Conservation (phyloP, 2,888 invertebrate species). For the Dryobotodes eremita region DNA sequence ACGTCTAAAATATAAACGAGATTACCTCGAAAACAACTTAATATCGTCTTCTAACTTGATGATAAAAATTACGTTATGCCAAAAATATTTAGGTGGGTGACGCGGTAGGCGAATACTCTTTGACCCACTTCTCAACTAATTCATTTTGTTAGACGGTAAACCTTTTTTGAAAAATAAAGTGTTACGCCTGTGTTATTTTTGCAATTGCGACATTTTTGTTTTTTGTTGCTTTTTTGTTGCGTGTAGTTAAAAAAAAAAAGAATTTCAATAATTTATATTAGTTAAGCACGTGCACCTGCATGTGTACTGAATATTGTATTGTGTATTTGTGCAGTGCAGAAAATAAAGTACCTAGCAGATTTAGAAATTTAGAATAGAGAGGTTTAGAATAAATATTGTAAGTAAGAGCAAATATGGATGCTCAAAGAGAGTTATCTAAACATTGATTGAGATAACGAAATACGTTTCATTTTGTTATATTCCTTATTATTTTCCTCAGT, state of each 20-base stretch:
- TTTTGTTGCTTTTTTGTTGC: background rate
- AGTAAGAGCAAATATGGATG: background rate
- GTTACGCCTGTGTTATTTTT: constrained; percentile 51
- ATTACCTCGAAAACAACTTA: constrained; percentile 68
- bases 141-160: constrained; percentile 76
- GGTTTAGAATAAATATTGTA: constrained; percentile 13
- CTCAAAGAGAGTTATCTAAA: constrained; percentile 13
- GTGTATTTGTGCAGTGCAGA: too few relatives aligned
- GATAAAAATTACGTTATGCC: constrained; percentile 73
- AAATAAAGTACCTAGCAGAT: too few relatives aligned
- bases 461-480: constrained; percentile 7
- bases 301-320: background rate
- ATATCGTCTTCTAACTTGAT: constrained; percentile 66
- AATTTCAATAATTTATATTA: background rate
- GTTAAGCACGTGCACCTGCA: background rate
- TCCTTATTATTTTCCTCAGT: constrained; percentile 11
- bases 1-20: constrained; percentile 60
- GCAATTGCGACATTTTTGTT: constrained; percentile 9
- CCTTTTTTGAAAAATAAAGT: constrained; percentile 76
- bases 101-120: constrained; percentile 60
- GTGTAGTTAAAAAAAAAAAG: background rate
- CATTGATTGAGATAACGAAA: constrained; percentile 26
- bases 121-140: constrained; percentile 86
- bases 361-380: too few relatives aligned
- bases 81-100: constrained; percentile 68